Conservation (phyloP, 2,113 vertebrate genomes). For the Carlito syrichta region DNA sequence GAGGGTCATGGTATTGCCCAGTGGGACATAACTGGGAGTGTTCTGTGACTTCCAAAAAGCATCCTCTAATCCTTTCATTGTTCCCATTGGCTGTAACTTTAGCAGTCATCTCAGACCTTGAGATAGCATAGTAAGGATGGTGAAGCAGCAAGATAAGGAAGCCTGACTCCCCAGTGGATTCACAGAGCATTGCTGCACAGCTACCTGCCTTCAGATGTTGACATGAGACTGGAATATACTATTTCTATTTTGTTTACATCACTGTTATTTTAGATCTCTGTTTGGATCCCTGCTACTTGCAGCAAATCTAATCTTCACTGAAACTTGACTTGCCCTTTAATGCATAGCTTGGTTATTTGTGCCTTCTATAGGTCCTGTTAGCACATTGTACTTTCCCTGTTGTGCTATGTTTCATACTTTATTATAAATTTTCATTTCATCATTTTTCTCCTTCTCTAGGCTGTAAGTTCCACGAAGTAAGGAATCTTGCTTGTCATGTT, state of each 20-base stretch:
- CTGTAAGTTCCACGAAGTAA: background rate
- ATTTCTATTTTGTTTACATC: background rate
- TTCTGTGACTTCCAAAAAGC: background rate
- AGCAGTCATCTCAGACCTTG: background rate
- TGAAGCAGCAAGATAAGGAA: background rate
- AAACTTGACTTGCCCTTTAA: background rate
- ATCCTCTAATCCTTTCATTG: background rate
- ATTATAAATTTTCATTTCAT: background rate
- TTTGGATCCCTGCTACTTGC: background rate
- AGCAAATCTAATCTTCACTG: background rate
- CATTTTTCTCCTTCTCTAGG: background rate
- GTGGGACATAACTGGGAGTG: no score
- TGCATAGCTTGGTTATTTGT: background rate
- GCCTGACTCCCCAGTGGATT: no score
- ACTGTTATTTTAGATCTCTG: background rate
- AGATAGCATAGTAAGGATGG: background rate
- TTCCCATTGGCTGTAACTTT: background rate
- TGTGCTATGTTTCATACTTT: background rate
- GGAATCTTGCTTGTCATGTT: background rate
- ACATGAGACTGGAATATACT: background rate
- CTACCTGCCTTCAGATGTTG: background rate
- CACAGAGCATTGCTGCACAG: rapidly evolving
- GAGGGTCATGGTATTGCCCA: background rate
- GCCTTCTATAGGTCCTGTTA: background rate
- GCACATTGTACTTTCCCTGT: background rate